phyloP scores from a whole-genome alignment of 2,797 vertebrate genomes.

The Enteromius treurensis region DNA sequence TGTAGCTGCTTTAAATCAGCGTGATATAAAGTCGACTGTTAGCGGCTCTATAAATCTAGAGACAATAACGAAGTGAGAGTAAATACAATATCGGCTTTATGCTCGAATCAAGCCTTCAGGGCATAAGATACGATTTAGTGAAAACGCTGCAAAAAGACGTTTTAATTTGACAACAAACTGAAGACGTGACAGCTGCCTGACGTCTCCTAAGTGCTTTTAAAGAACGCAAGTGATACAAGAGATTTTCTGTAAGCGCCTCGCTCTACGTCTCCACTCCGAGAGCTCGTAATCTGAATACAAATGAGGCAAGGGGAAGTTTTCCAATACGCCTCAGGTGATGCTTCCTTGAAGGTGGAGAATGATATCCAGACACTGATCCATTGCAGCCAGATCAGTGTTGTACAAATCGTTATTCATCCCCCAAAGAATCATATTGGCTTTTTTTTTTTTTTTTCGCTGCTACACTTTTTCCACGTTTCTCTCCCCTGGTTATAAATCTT shows the following conservation, averaged over 20 bases:
- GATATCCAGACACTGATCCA: slow-evolving; percentile 33
- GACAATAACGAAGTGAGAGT: slow-evolving; percentile 62
- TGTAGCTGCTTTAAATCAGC: slow-evolving; percentile 60
- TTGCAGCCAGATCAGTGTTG: slow-evolving; percentile 25
- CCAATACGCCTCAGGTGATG: slow-evolving; percentile 18
- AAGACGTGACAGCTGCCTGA: slow-evolving; percentile 57
- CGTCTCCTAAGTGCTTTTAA: slow-evolving; percentile 66
- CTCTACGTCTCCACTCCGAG: slow-evolving; percentile 20
- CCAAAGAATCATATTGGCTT: slow-evolving; percentile 9
- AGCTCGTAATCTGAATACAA: slow-evolving; percentile 46
- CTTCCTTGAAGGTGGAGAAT: slow-evolving; percentile 41
- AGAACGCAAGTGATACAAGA: slow-evolving; percentile 56
- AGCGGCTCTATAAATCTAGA: slow-evolving; percentile 63
- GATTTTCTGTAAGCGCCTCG: slow-evolving; percentile 30
- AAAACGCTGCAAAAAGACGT: slow-evolving; percentile 65
- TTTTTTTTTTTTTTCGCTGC: background rate
- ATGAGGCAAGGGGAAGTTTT: slow-evolving; percentile 28
- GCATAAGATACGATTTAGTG: slow-evolving; percentile 69
- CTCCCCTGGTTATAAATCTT: slow-evolving; percentile 23
- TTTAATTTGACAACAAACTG: slow-evolving; percentile 69
- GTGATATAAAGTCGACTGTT: slow-evolving; percentile 62
- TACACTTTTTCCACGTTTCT: background rate
- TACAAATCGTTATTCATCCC: slow-evolving; percentile 8
- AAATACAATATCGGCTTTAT: slow-evolving; percentile 63
- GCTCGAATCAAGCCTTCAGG: slow-evolving; percentile 58